A percentile compares a stretch with the other conserved stretches of the same genome.
Conservation (phyloP, 2,888 invertebrate species). For the Meghimatium bilineatum region DNA sequence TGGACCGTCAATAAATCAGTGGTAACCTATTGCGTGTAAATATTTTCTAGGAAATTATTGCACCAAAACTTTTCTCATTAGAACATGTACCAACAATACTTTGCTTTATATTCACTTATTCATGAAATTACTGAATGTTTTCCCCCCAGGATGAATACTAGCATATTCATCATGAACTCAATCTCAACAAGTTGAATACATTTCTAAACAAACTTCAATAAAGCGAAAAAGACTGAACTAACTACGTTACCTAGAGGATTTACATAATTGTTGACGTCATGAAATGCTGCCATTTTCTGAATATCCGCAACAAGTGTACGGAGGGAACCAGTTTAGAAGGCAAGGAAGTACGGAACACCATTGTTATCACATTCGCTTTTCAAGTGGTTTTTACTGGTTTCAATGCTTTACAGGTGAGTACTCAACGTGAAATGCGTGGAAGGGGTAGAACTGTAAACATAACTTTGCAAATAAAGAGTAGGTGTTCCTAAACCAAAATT, state of each 20-base stretch:
- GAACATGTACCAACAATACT: too few species aligned
- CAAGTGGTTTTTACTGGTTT: conserved; percentile 52
- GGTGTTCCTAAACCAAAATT: too few species aligned
- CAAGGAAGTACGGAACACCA: conserved; percentile 48
- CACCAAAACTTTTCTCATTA: too few species aligned
- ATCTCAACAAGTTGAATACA: background rate
- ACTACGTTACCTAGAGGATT: background rate
- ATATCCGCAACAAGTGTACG: conserved; percentile 21
- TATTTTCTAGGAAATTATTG: too few species aligned
- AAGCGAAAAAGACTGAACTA: background rate
- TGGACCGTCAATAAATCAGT: too few species aligned
- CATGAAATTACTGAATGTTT: too few species aligned
- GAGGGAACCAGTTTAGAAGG: conserved; percentile 45
- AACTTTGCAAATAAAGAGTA: too few species aligned
- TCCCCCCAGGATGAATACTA: background rate
- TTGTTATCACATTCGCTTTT: conserved; percentile 52
- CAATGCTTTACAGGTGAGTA: conserved; percentile 64
- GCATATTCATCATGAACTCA: background rate
- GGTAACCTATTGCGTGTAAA: too few species aligned
- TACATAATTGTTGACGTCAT: conserved; percentile 1
- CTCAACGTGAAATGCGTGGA: too few species aligned
- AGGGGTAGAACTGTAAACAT: too few species aligned
- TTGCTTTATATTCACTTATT: too few species aligned
- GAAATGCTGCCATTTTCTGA: conserved; percentile 3
- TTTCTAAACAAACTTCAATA: background rate